phyloP scores from a whole-genome alignment of 2,113 vertebrate species.

The Notiomystis cincta region DNA sequence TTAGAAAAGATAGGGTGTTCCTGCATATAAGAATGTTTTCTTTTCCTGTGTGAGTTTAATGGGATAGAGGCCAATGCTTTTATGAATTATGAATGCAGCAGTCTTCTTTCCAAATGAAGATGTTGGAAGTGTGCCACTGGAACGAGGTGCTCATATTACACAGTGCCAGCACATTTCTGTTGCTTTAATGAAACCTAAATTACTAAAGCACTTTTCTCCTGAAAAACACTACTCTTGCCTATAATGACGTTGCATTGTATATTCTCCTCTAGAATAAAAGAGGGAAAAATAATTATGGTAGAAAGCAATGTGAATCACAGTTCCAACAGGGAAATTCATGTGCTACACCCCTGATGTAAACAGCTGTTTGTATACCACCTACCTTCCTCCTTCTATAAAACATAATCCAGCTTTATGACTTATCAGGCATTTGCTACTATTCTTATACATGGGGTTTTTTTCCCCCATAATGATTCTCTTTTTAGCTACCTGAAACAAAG shows the following conservation, averaged over 20 bases:
- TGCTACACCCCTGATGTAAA: neutral
- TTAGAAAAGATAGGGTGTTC: slow-evolving; percentile 17
- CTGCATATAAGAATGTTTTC: slow-evolving; percentile 39
- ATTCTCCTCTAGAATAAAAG: neutral
- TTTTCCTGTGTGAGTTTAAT: slow-evolving; percentile 53
- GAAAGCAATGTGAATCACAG: neutral
- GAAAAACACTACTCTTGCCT: slow-evolving; percentile 22
- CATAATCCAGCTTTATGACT: neutral
- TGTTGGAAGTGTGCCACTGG: slow-evolving; percentile 61
- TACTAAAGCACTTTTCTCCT: slow-evolving; percentile 48
- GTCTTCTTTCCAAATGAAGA: slow-evolving; percentile 66
- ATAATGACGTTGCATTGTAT: neutral
- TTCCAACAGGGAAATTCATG: neutral
- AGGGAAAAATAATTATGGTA: neutral
- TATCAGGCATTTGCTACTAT: neutral
- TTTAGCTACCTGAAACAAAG: neutral
- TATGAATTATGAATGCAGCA: slow-evolving; percentile 69
- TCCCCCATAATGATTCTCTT: neutral
- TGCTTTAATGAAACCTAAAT: slow-evolving; percentile 65
- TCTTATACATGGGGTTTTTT: neutral
- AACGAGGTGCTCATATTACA: slow-evolving; percentile 56
- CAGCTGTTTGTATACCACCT: neutral
- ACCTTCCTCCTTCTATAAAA: neutral
- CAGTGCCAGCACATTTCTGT: slow-evolving; percentile 53
- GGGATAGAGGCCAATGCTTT: slow-evolving; percentile 62